These are phyloP conservation scores for Pissodes strobi DNA, from an alignment of 1,140 invertebrate genomes.

Conservation along the genomic window DNA sequence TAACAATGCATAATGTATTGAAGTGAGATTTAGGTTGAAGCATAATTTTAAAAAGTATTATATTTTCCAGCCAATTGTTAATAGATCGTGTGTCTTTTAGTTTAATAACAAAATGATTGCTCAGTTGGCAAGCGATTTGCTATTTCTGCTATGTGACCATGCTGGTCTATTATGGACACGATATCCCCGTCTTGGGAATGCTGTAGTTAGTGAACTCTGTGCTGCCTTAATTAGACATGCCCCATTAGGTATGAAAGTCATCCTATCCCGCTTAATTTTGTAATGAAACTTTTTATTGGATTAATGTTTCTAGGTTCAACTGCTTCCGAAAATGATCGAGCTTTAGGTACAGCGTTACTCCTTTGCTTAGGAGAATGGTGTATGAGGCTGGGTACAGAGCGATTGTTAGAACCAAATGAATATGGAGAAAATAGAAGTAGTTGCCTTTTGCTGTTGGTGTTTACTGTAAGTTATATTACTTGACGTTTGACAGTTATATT, in stretches of 20 bases:
- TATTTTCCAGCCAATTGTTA: background rate
- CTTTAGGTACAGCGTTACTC: conserved; percentile 80
- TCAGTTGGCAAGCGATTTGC: conserved; percentile 84
- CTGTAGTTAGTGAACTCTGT: conserved; percentile 65
- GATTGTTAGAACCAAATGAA: conserved; percentile 57
- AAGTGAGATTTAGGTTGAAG: too few species aligned
- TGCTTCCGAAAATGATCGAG: conserved; percentile 66
- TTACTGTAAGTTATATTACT: conserved; percentile 59
- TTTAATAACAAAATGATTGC: conserved; percentile 83
- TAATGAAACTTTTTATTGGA: background rate
- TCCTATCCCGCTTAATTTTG: too few species aligned
- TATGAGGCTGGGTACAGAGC: conserved; percentile 68
- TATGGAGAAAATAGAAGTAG: conserved; percentile 56
- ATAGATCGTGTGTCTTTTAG: conserved; percentile 59
- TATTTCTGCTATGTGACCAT: conserved; percentile 82
- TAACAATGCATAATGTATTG: too few species aligned
- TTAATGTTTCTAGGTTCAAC: conserved; percentile 31
- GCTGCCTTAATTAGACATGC: conserved; percentile 57
- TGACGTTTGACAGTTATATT: too few species aligned
- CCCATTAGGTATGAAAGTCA: conserved; percentile 37
- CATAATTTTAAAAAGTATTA: too few species aligned
- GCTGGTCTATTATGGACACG: conserved; percentile 71
- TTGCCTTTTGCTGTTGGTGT: conserved; percentile 65
- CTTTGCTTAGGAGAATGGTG: conserved; percentile 94
- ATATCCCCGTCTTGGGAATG: conserved; percentile 78